A percentile compares a stretch with the other conserved stretches of the same genome.
phyloP scores from a whole-genome alignment of 2,888 invertebrate species.

The Sceliomorpha sp. region DNA sequence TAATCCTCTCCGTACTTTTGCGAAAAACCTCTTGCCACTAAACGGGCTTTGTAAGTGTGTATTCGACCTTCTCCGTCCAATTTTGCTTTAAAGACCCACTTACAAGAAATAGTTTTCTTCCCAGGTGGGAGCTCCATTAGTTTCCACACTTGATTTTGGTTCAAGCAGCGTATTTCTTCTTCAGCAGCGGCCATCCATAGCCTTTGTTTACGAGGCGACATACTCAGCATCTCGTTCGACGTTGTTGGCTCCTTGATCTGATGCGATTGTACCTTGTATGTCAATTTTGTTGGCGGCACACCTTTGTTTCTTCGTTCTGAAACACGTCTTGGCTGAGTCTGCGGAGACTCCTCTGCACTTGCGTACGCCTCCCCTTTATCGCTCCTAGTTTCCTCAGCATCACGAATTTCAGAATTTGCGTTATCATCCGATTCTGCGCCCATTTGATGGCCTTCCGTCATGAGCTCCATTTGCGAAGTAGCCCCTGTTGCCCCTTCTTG shows the following conservation, averaged over 20 bases:
- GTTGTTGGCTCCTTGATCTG: conserved; percentile 27
- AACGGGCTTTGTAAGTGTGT: conserved; percentile 58
- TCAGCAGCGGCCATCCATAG: conserved; percentile 52
- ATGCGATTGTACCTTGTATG: conserved; percentile 9
- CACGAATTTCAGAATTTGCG: background rate
- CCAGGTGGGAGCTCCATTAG: conserved; percentile 43
- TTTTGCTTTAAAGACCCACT: conserved; percentile 63
- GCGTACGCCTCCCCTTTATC: background rate
- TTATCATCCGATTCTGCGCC: background rate
- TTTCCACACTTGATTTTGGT: conserved; percentile 59
- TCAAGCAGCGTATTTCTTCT: conserved; percentile 56
- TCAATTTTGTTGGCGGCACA: conserved; percentile 13
- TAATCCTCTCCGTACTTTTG: conserved; percentile 60
- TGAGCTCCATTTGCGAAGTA: too few relatives aligned
- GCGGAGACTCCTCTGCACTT: background rate
- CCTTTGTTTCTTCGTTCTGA: conserved; percentile 6
- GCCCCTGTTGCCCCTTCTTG: conserved; percentile 3
- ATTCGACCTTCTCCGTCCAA: conserved; percentile 29
- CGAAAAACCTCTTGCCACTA: conserved; percentile 62
- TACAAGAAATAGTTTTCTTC: conserved; percentile 54
- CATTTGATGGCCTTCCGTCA: too few relatives aligned
- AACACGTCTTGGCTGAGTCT: background rate
- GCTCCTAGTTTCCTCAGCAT: background rate
- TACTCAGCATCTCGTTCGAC: conserved; percentile 16
- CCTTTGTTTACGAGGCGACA: conserved; percentile 13